Base-by-base conservation (phyloP, 1,140 invertebrate species). In the Heliconius melpomene region DNA sequence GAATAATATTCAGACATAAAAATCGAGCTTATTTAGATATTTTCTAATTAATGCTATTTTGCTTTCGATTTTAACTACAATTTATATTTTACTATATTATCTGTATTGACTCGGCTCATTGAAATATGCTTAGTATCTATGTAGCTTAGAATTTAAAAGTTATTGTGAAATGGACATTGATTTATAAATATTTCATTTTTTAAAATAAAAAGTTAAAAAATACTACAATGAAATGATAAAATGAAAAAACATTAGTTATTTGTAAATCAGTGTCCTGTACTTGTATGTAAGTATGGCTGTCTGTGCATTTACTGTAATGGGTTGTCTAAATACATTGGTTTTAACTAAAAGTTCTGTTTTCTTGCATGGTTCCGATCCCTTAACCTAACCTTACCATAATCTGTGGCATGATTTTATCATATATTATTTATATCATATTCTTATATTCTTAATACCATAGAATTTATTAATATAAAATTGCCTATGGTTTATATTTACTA, bases 301-400 rank as follows among this genome's bases (percentile, higher is more conserved):
- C 86, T 81, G 83, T 90, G 87, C 89, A 88, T 91, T 88, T 85
- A 88, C 75, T 91, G 88, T 93, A 92, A 86, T 91, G 89, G 85
- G 86, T 83, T 92, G 88, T 91, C 75, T 87, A 94, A 92, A 94
- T 94, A 94, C 86, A 93, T 89, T 89, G 81, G 75, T 88, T 91
- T 79, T 85, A 85, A 87, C 84, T 87, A 87, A 89, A 89, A 87
- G 83, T 85, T 88, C 89, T 91, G 89, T 93, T 93, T 93, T 93
- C 89, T 93, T 93, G 92, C 92, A 93, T 93, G 92, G 83, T 79
- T 86, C 89, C 81, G 3, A 66, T 66, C 26, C 60, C 54, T 26
- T 66, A 66, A 72, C 71, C 36, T 75, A 76, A 85, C 88, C 86
- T 86, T 40, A 82, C 84, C 87, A 75, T 81, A 77, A 76, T 78